Percentiles rank a stretch among this genome's conserved stretches.
Evolutionary conservation across 2,797 vertebrate genomes (phyloP).

Genomic region (Myotis myotis): DNA sequence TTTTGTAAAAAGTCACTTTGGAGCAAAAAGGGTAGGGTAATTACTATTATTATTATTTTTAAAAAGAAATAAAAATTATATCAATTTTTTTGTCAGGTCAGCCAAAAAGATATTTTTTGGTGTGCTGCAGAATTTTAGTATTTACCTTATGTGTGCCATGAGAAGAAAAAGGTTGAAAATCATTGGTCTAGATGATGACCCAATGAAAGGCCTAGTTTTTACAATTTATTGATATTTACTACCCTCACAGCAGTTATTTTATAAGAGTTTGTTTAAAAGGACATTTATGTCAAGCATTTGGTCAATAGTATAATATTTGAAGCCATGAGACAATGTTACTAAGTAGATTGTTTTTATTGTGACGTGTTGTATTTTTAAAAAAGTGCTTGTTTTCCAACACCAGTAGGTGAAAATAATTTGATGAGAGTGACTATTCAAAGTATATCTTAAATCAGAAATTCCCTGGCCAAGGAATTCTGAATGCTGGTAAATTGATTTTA

Average conservation of each 20-base stretch:
- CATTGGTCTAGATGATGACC: not conserved
- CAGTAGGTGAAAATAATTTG: not conserved
- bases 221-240: not conserved
- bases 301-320: not conserved
- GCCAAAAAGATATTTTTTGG: not conserved
- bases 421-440: not conserved
- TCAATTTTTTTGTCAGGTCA: not conserved
- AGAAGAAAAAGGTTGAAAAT: not conserved
- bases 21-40: not conserved
- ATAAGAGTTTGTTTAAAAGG: constrained; percentile 4
- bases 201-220: not conserved
- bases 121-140: not conserved
- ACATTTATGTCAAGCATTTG: not conserved
- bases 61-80: not conserved
- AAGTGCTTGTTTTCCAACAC: not conserved
- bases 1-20: not conserved
- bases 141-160: not conserved
- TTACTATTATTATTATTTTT: not conserved
- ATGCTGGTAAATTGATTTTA: constrained; percentile 32
- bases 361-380: not conserved
- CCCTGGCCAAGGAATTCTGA: constrained; percentile 14
- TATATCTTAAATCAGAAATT: constrained; percentile 14
- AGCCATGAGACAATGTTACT: not conserved
- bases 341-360: not conserved
- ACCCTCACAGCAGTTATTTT: not conserved